A percentile compares a stretch with the other conserved stretches of the same genome.
phyloP scores from a whole-genome alignment of 2,888 invertebrate genomes.

The Fragum sueziense region DNA sequence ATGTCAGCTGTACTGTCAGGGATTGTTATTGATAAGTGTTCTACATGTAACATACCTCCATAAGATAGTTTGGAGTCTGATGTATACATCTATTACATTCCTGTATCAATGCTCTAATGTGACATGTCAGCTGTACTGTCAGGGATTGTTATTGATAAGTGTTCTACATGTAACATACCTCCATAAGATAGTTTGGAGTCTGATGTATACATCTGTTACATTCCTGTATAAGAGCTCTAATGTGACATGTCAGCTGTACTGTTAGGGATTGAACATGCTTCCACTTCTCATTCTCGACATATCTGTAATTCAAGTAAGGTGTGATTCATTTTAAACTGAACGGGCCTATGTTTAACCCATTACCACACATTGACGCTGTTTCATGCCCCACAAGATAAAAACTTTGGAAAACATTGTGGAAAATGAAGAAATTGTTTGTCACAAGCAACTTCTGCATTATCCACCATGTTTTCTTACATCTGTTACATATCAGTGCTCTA shows the following conservation, averaged over 20 bases:
- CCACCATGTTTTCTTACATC: too few relatives aligned
- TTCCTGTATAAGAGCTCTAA: conserved; percentile 78
- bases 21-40: conserved; percentile 52
- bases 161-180: conserved; percentile 71
- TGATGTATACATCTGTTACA: conserved; percentile 75
- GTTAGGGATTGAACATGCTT: conserved; percentile 71
- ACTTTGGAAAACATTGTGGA: too few relatives aligned
- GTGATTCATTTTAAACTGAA: too few relatives aligned
- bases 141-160: conserved; percentile 61
- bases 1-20: conserved; percentile 73
- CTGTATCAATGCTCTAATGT: conserved; percentile 78
- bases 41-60: conserved; percentile 74
- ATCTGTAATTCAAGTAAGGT: too few relatives aligned
- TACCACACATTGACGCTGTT: too few relatives aligned
- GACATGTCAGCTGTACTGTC: conserved; percentile 74
- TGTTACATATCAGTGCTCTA: conserved; percentile 78
- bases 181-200: conserved; percentile 72
- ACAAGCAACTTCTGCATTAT: too few relatives aligned
- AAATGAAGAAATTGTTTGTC: too few relatives aligned
- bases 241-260: conserved; percentile 76
- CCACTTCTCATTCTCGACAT: conserved; percentile 81
- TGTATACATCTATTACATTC: conserved; percentile 75
- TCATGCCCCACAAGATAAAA: too few relatives aligned
- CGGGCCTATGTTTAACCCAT: too few relatives aligned
- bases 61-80: conserved; percentile 71